Evolutionary conservation across 2,797 vertebrate species (phyloP), one percentile per base, ranked within the genome.

Genomic region (Thripadectes ignobilis): DNA sequence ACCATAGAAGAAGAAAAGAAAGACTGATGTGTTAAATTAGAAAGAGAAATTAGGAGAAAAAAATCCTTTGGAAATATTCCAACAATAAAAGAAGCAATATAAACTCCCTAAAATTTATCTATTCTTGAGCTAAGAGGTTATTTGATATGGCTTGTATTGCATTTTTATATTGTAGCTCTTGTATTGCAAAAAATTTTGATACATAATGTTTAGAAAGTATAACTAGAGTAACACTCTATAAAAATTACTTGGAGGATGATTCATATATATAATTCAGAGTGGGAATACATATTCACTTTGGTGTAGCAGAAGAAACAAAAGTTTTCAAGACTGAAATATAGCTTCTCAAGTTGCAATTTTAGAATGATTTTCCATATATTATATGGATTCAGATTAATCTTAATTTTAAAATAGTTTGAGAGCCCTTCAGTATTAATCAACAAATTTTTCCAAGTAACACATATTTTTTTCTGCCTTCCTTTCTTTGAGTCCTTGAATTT

Each of bases 351-450:
- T 85, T 92, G 29, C 71, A 85, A 62, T 74, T 85, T 96, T 68
- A 93, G 72, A 93, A 79, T 82, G 1, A 54, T 54, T 95, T 93
- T 94, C 77, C 74, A 82, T 93, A n/a, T 80, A 92, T 61, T 91
- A 58, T 17, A 76, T 27, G 29, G 39, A 90, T 77, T 91, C 49
- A 71, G 41, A 89, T 89, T 82, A 90, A 94, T 94, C 43, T 89
- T 79, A 88, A 71, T 93, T 96, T 95, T 83, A 94, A 86, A 89
- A 84, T 83, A 36, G 20, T 83, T 89, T 61, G 77, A 91, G 67
- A 92, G 16, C 7, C 41, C 59, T 92, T 94, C 88, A 88, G 46
- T 78, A 87, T 82, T 87, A 94, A 96, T 96, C 88, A 94, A 87
- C 38, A 72, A 24, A 63, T 88, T 95, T 95, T 93, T 85, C 89